These are phyloP conservation scores for Hypercompe scribonia DNA, from an alignment of 2,888 invertebrate genomes.

Conservation along the genomic window DNA sequence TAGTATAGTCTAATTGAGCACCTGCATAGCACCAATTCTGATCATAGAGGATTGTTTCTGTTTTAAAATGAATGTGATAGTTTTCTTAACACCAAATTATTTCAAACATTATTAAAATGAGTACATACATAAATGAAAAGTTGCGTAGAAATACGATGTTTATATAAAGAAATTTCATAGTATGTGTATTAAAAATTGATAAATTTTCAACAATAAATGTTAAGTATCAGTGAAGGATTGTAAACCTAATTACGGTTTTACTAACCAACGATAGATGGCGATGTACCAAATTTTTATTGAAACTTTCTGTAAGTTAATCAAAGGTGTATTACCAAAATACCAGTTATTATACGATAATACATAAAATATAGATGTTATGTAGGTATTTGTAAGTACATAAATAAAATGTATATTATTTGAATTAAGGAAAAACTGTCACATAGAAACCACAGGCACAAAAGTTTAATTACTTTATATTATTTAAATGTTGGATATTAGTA, in stretches of 20 bases:
- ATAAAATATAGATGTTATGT: background rate
- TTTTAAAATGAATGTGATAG: conserved; percentile 21
- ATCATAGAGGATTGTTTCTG: conserved; percentile 19
- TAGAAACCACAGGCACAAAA: conserved; percentile 14
- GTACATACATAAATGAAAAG: background rate
- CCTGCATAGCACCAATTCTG: conserved; percentile 73
- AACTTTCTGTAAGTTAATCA: no score
- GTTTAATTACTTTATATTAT: conserved; percentile 24
- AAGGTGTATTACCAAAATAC: background rate
- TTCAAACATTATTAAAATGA: background rate
- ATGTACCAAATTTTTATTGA: background rate
- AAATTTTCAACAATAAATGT: no score
- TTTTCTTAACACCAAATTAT: background rate
- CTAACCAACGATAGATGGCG: background rate
- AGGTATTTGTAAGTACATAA: background rate
- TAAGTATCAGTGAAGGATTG: background rate
- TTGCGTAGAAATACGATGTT: background rate
- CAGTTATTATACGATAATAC: background rate
- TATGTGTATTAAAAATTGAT: no score
- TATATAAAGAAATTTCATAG: background rate
- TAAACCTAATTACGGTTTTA: background rate
- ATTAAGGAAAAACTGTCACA: conserved; percentile 25
- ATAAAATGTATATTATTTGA: background rate
- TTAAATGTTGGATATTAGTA: conserved; percentile 39
- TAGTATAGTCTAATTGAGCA: conserved; percentile 62